These are phyloP conservation scores for Desoria tigrina DNA, from an alignment of 2,888 invertebrate species.

Conservation along the genomic window DNA sequence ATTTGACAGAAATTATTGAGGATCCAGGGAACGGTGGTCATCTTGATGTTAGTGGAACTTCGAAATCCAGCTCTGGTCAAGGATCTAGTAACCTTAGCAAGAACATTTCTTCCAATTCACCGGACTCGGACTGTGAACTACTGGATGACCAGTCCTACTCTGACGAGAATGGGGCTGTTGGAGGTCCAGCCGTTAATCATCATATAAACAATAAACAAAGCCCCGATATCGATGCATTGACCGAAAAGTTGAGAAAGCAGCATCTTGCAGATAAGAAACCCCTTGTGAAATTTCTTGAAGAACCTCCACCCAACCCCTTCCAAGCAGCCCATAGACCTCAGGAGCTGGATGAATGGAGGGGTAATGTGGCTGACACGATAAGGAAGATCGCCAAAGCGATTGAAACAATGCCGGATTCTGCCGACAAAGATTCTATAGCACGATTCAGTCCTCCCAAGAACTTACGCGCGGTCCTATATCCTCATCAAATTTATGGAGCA, in stretches of 20 bases:
- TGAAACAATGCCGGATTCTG: slow-evolving; percentile 37
- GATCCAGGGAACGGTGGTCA: slow-evolving; percentile 4
- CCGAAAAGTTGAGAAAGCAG: neutral
- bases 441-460: slow-evolving; percentile 64
- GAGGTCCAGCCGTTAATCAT: too few species aligned
- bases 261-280: neutral
- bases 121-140: too few species aligned
- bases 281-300: slow-evolving; percentile 14
- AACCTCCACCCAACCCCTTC: slow-evolving; percentile 18
- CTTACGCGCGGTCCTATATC: slow-evolving; percentile 70
- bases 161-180: too few species aligned
- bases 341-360: slow-evolving; percentile 19
- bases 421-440: too few species aligned
- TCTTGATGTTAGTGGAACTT: too few species aligned
- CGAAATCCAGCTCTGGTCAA: too few species aligned
- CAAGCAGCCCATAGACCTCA: slow-evolving; percentile 13
- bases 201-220: too few species aligned
- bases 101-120: too few species aligned
- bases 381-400: slow-evolving; percentile 30
- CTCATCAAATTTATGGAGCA: slow-evolving; percentile 77
- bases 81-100: too few species aligned
- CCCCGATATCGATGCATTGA: neutral
- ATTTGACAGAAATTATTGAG: slow-evolving; percentile 25
- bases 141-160: too few species aligned
- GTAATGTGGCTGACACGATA: slow-evolving; percentile 28